phyloP scores from a whole-genome alignment of 2,888 invertebrate species.

The Linnaemya vulpina region DNA sequence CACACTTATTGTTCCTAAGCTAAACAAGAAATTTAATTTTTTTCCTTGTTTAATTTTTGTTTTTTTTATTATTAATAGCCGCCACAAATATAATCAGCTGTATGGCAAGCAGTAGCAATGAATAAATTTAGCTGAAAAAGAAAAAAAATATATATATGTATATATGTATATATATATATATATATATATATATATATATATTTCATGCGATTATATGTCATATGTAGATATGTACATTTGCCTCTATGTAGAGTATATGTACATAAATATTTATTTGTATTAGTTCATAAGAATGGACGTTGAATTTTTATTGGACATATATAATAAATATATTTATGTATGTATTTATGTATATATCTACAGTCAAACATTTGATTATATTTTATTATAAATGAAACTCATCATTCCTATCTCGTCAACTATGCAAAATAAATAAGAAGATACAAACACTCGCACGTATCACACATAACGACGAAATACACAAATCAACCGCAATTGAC shows the following conservation, averaged over 20 bases:
- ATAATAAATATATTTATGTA: background rate
- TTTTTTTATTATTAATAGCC: slow-evolving; percentile 1
- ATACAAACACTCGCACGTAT: slow-evolving; percentile 7
- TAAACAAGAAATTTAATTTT: slow-evolving; percentile 1
- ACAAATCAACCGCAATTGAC: slow-evolving; percentile 60
- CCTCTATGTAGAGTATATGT: too few species aligned
- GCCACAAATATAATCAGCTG: slow-evolving; percentile 17
- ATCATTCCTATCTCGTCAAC: slow-evolving; percentile 51
- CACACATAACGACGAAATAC: slow-evolving; percentile 21
- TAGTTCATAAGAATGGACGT: too few species aligned
- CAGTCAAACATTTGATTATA: slow-evolving; percentile 35
- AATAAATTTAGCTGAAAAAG: slow-evolving; percentile 30
- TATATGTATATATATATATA: background rate
- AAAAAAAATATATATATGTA: background rate
- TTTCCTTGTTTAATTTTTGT: background rate
- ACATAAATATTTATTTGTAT: background rate
- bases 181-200: background rate
- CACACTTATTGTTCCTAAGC: slow-evolving; percentile 52
- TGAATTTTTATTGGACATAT: background rate
- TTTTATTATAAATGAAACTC: slow-evolving; percentile 63
- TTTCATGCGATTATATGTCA: too few species aligned
- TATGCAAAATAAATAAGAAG: background rate
- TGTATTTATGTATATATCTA: background rate
- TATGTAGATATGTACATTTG: background rate
- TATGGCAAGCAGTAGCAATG: slow-evolving; percentile 23